These are phyloP conservation scores for Alfaro cultratus DNA, from an alignment of 2,797 vertebrate genomes.

Conservation along the genomic window DNA sequence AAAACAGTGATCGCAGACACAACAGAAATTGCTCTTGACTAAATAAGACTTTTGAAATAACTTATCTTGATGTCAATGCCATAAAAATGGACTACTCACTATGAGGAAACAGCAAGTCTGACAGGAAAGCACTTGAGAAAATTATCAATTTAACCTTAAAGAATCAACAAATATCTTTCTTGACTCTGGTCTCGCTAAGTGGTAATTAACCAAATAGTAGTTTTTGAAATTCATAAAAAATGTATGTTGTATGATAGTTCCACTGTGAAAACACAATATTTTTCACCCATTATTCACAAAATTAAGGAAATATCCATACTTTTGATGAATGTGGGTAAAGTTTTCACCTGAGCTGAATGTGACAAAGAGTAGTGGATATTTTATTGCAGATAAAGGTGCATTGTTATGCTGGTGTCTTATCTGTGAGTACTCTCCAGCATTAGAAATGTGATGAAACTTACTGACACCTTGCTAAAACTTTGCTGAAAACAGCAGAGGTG, in stretches of 20 bases:
- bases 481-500: background rate
- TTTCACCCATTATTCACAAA: background rate
- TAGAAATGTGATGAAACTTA: background rate
- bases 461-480: background rate
- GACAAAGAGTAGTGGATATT: background rate
- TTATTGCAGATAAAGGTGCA: background rate
- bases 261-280: background rate
- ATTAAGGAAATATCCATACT: background rate
- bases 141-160: background rate
- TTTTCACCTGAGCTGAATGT: background rate
- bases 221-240: background rate
- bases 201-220: background rate
- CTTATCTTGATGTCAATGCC: background rate
- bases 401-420: background rate
- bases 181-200: background rate
- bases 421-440: background rate
- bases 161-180: background rate
- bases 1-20: background rate
- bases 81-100: background rate
- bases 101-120: background rate
- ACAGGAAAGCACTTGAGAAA: background rate
- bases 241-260: background rate
- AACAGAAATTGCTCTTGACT: too few relatives aligned
- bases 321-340: background rate
- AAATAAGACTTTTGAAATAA: background rate